Evolutionary conservation across 2,113 vertebrate genomes (phyloP), one percentile per base, ranked within the genome.

Genomic region (Pelobates fuscus): DNA sequence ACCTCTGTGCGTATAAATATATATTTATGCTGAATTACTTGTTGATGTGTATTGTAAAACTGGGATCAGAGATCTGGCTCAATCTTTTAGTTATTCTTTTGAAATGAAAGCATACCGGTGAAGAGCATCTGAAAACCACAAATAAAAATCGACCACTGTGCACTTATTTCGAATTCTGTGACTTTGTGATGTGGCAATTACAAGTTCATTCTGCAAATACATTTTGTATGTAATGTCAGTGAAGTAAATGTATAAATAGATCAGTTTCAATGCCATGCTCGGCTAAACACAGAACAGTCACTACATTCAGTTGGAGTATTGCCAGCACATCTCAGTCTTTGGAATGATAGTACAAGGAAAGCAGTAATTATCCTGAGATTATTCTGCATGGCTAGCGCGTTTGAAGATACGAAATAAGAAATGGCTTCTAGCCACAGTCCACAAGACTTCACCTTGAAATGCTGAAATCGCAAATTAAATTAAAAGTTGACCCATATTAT

Each of bases 181-280:
- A 25, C 61, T 77, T 78, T 70, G 11, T 60, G 80, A 76, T 81
- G 79, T 74, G 74, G 55, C 63, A 80, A 82, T 80, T 80, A 84
- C 78, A 78, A 63, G 44, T 61, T 8, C 44, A 71, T 77, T 58
- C 15, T 58, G 75, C 70, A 74, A 81, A 58, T 65, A 66, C 29
- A 46, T 80, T 84, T 87, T 75, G 77, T 70, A 73, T 80, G 74
- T 60, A 62, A 49, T 74, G 64, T 79, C 65, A 73, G 67, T 80
- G 78, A 83, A 78, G 74, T 75, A 79, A 78, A 84, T 80, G 80
- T 85, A 83, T 82, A 86, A 85, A 84, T 78, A 83, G 78, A 78
- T 29, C 78, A 78, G 70, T 80, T 86, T 77, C 84, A 84, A 55
- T 74, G 30, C 49, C 54, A 79, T 0, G 76, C 81, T 62, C 78